Base-by-base conservation (phyloP, 2,797 vertebrate genomes). In the Paratrypauchen microcephalus region DNA sequence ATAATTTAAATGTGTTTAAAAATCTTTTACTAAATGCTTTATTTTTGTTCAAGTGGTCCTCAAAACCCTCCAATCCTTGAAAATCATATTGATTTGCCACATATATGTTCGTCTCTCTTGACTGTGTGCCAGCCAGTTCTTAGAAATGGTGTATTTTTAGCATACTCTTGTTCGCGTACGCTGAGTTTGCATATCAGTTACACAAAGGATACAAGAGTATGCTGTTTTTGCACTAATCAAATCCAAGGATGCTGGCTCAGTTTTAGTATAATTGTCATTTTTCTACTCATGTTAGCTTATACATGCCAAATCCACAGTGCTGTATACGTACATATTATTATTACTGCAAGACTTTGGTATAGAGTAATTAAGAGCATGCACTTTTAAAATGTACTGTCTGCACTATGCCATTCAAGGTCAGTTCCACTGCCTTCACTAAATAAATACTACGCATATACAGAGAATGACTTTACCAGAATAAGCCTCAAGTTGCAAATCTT, bases 61-160 rank as follows among this genome's bases (percentile, higher is more conserved):
- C 7, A 13, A 45, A 45, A 45, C 15, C 4, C 41, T 45, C 41
- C 41, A 45, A 4, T 3, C 3, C 11, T 45, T 45, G 16, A 55
- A 12, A 23, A 55, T 23, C 5, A 21, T 12, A 23, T 24, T 57
- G 1, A 15, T 28, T 6, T 57, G 15, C 6, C 26, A 6, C 56
- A 16, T 15, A 8, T 18, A 8, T 26, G 24, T 26, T 1, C 2
- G 24, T 62, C 21, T 62, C 19, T 9, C 61, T 19, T 13, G 61
- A 23, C 61, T 64, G 15, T 18, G 39, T 26, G 41, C 61, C 61
- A 26, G 18, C 0, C 61, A 47, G 8, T 47, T 64, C 39, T 64
- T 47, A 24, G 41, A 64, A 64, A 24, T 62, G 23, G 61, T 28
- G 23, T 64, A 47, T 45, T 64, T 62, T 47, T 64, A 47, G 41